Evolutionary conservation across 2,797 vertebrate genomes (phyloP).

Genomic region (Chiloscyllium punctatum): DNA sequence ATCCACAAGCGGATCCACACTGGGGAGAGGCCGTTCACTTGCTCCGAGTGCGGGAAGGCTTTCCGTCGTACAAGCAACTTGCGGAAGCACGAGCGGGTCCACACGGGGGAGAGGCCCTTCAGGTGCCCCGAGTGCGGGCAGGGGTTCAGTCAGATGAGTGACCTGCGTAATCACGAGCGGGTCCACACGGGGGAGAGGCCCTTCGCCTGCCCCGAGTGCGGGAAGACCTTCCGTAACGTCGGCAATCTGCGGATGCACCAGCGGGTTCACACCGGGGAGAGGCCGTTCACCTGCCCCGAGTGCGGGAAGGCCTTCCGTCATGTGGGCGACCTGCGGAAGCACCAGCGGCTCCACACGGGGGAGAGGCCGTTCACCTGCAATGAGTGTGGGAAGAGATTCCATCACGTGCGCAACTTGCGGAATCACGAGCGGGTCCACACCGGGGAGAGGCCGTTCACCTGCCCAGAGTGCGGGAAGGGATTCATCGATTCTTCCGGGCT

Average conservation of each 20-base stretch:
- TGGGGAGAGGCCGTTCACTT: neutral
- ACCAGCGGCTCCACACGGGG: neutral
- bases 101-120: too few relatives aligned
- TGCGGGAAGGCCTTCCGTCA: neutral
- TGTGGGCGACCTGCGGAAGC: too few relatives aligned
- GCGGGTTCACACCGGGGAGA: neutral
- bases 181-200: too few relatives aligned
- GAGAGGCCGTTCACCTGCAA: conserved; percentile 1
- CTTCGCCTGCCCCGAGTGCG: too few relatives aligned
- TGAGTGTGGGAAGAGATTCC: neutral
- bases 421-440: neutral
- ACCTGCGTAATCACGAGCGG: too few relatives aligned
- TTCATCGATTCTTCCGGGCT: too few relatives aligned
- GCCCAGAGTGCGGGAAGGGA: neutral
- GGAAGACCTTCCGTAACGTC: too few relatives aligned
- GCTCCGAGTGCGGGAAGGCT: neutral
- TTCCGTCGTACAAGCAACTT: too few relatives aligned
- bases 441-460: neutral
- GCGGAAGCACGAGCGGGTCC: too few relatives aligned
- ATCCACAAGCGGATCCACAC: neutral
- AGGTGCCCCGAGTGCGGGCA: too few relatives aligned
- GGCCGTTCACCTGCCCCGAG: neutral
- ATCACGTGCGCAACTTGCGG: too few relatives aligned
- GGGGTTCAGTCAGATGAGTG: too few relatives aligned
- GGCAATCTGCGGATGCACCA: neutral